Evolutionary conservation across 2,113 vertebrate genomes (phyloP), one percentile per base, ranked within the genome.

Genomic region (Mohoua ochrocephala): DNA sequence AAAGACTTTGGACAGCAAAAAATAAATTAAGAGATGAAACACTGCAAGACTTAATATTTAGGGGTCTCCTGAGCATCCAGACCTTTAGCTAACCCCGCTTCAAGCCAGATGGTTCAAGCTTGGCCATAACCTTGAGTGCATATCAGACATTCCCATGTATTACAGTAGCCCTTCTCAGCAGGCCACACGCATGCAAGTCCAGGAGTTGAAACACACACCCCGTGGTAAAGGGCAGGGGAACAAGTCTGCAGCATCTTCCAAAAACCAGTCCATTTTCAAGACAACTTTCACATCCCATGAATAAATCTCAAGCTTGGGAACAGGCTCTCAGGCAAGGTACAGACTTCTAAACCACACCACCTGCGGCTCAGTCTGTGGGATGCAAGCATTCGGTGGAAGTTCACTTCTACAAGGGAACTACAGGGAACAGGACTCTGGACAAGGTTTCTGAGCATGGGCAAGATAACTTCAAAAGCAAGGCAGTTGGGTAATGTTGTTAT

Each of bases 401-500:
- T 88, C 49, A 84, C n/a, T 89, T 87, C 90, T 89, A 73, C 30
- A 47, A 37, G 57, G 87, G 27, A 79, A 42, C 73, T 83, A 94
- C 3, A 6, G 56, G 82, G 59, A 70, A 75, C 4, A 19, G 27
- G 57, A 92, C 53, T 95, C 68, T 92, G 87, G 84, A 47, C 78
- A 88, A 70, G 84, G 82, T 82, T 93, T 94, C 91, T 42, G 64
- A 86, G 74, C 68, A 93, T 18, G 84, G 91, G 63, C 28, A 89
- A 84, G 74, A 67, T 53, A 81, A 89, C 37, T 95, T 85, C 64
- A 81, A 88, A 92, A 91, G 92, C 93, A 95, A 94, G 77, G 85
- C 79, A 86, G 81, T 3, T 86, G 85, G 69, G 70, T 88, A 95
- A 97, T 96, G 96, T 95, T 95, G 97, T 94, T 88, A 95, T 49